Conservation (phyloP, 2,888 invertebrate species). For the Sesia apiformis region DNA sequence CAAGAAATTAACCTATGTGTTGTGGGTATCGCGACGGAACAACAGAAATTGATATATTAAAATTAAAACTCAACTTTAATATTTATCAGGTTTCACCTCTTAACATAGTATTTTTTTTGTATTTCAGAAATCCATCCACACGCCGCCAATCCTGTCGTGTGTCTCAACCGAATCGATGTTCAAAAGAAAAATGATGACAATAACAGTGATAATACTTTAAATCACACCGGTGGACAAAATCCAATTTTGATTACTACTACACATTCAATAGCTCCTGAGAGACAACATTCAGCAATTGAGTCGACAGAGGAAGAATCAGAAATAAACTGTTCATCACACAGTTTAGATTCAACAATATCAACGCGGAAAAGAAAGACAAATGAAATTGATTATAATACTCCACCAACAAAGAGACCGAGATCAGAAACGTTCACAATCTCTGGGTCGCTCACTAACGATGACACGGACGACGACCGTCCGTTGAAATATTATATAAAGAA, state of each 20-base stretch:
- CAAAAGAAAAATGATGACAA: background rate
- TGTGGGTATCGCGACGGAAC: too few relatives aligned
- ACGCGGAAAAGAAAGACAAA: background rate
- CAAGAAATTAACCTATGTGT: too few relatives aligned
- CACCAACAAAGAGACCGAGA: background rate
- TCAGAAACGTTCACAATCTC: background rate
- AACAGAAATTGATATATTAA: too few relatives aligned
- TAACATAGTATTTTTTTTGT: too few relatives aligned
- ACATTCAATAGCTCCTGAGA: background rate
- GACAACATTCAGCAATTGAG: background rate
- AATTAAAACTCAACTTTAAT: too few relatives aligned
- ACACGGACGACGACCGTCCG: background rate
- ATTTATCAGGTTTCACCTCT: too few relatives aligned
- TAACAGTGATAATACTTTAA: background rate
- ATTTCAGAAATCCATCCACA: constrained; percentile 21
- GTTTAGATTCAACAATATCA: background rate
- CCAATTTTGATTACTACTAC: too few relatives aligned
- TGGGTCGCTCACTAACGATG: background rate
- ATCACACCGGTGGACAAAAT: background rate
- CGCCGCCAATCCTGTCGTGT: constrained; percentile 18
- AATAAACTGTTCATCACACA: background rate
- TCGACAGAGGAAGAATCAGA: background rate
- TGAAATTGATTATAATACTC: background rate
- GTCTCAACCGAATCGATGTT: constrained; percentile 15
- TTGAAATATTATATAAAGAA: background rate